Evolutionary conservation across 2,113 vertebrate species (phyloP), one percentile per base, ranked within the genome.

Genomic region (Crotophaga sulcirostris): DNA sequence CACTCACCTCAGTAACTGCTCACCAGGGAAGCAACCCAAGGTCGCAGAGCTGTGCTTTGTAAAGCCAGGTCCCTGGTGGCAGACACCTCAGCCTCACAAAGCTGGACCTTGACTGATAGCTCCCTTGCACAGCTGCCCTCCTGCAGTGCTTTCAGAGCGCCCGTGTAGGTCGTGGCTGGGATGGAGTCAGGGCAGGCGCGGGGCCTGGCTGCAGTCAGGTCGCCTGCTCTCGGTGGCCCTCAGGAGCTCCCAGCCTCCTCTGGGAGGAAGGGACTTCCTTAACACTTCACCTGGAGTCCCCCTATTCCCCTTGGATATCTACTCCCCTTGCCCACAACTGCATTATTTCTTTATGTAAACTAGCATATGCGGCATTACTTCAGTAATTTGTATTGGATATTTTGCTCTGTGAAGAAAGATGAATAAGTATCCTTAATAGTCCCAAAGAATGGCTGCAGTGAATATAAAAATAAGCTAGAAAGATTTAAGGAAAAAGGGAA

Each of bases 401-500:
- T 94, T 78, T 90, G 51, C 85, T 90, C 42, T 0, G 1, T 25
- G 86, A 67, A 82, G 75, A 33, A 70, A 51, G 85, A 68, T 11
- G 90, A 77, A 63, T 81, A 74, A 85, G 75, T 59, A 55, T 74
- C 83, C 84, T 40, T 31, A 74, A 9, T 40, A 21, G 64, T 38
- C 55, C 69, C 15, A 4, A 70, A 59, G 84, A 91, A 87, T 26
- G 67, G 52, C 80, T 85, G 62, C 52, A 2, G 62, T 64, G 93
- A 80, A 18, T 75, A 54, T 72, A 76, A 56, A 81, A 93, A 93
- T 54, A 25, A 81, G 55, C 67, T 58, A 52, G 40, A 25, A 69
- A 34, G 78, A 83, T 80, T 75, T 73, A 74, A 87, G 90, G 68
- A 95, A 94, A 66, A 84, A 80, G 69, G 38, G 47, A 75, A 64